Base-by-base conservation (phyloP, 2,797 vertebrate genomes). In the Helarctos malayanus region DNA sequence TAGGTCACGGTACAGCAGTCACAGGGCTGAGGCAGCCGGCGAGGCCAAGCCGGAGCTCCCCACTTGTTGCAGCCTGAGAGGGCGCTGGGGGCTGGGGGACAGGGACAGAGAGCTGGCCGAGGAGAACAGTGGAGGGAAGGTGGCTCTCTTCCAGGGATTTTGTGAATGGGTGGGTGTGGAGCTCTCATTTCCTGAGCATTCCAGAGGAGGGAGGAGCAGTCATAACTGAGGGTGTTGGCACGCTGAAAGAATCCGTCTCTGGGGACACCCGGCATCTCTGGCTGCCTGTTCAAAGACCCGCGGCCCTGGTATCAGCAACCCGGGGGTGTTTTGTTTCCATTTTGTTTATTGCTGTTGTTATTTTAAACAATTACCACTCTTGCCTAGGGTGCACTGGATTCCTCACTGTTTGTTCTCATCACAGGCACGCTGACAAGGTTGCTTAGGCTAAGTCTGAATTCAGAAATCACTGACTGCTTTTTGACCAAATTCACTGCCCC, bases 111-210 rank as follows among this genome's bases (percentile, higher is more conserved):
- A 52, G 35, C 41, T 57, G 59, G 75, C 45, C 7, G 1, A 27
- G 7, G 69, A 91, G 94, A 52, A 97, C 73, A 54, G 45, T 7
- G 57, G 29, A 95, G 90, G 94, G 89, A 95, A 97, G 69, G 83
- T 97, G 97, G 98, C 98, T 91, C 79, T 41, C 41, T 0, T 82
- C 97, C 98, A 98, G 91, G 75, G 38, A 49, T 98, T 98, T 92
- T 98, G 93, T 98, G 98, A 98, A 98, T 98, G 98, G 96, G 94
- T 91, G 97, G 94, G 97, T 98, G 92, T 97, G 97, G 95, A 89
- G 69, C n/a, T 61, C 95, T 95, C 91, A 95, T 94, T 98, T 98
- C 98, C 95, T 98, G 87, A 2, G 63, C 95, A 97, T 98, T 98
- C 96, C 97, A 84, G 56, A 47, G 79, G 93, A 96, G 57, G 97